phyloP scores from a whole-genome alignment of 2,888 invertebrate species.

The Orthosia incerta region DNA sequence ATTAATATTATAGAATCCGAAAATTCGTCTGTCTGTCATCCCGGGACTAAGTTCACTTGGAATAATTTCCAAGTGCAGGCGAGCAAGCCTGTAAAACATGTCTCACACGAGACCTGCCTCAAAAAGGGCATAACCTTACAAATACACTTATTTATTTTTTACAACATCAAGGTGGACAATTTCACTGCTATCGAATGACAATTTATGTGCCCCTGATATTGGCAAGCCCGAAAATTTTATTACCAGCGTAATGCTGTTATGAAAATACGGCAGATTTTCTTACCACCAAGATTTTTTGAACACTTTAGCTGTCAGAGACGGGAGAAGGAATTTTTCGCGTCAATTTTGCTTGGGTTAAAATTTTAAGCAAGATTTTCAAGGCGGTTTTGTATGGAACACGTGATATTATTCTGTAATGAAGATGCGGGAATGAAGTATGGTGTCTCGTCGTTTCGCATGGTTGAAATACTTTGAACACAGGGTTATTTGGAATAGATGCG shows the following conservation, averaged over 20 bases:
- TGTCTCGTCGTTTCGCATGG: background rate
- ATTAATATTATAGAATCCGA: too few relatives aligned
- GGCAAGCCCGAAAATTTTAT: slow-evolving; percentile 77
- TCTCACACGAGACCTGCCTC: background rate
- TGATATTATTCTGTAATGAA: slow-evolving; percentile 24
- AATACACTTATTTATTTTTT: slow-evolving; percentile 63
- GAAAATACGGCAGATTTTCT: slow-evolving; percentile 67
- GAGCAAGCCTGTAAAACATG: background rate
- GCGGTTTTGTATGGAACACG: background rate
- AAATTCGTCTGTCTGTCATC: too few relatives aligned
- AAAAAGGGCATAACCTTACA: slow-evolving; percentile 43
- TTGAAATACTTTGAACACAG: background rate
- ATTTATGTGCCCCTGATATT: slow-evolving; percentile 76
- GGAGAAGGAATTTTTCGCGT: slow-evolving; percentile 12
- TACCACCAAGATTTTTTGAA: slow-evolving; percentile 40
- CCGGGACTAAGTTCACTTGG: too few relatives aligned
- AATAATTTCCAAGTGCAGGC: too few relatives aligned
- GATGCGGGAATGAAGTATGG: background rate
- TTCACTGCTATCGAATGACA: slow-evolving; percentile 67
- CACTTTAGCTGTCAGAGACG: slow-evolving; percentile 18
- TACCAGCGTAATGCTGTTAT: slow-evolving; percentile 77
- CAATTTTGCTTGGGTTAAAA: slow-evolving; percentile 5
- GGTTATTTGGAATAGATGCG: background rate
- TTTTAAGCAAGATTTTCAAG: slow-evolving; percentile 1
- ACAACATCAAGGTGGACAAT: slow-evolving; percentile 58